Evolutionary conservation across 2,888 invertebrate species (phyloP).

Genomic region (Chrysodeixis includens): DNA sequence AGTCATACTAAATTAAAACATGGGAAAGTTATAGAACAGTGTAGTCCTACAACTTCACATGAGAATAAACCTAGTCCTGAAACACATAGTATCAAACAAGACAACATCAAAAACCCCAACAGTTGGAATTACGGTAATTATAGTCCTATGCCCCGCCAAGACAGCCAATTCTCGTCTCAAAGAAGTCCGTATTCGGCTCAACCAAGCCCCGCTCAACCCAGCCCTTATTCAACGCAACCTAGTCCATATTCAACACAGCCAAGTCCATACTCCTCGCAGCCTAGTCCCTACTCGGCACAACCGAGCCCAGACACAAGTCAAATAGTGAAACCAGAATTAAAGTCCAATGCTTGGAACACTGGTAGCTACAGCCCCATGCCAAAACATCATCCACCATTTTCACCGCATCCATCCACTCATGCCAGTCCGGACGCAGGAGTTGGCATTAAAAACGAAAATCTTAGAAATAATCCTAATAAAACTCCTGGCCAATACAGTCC

Average conservation of each 20-base stretch:
- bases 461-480: conserved; percentile 75
- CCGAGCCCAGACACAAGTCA: conserved; percentile 86
- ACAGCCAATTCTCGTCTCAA: conserved; percentile 82
- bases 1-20: conserved; percentile 81
- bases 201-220: conserved; percentile 84
- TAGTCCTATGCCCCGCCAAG: conserved; percentile 86
- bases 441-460: conserved; percentile 75
- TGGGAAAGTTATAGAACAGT: conserved; percentile 82
- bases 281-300: conserved; percentile 85
- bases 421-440: conserved; percentile 82
- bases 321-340: conserved; percentile 81
- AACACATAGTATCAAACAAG: conserved; percentile 76
- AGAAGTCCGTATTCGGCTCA: conserved; percentile 86
- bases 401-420: conserved; percentile 84
- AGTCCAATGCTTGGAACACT: conserved; percentile 82
- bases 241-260: conserved; percentile 85
- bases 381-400: conserved; percentile 84
- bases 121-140: conserved; percentile 84
- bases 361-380: conserved; percentile 86
- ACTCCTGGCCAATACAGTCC: conserved; percentile 85
- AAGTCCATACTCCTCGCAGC: conserved; percentile 85
- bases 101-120: conserved; percentile 79
- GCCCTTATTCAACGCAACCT: conserved; percentile 84
- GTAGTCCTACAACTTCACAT: conserved; percentile 84
- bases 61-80: conserved; percentile 86